phyloP scores from a whole-genome alignment of 2,888 invertebrate genomes.

The Empis livida region DNA sequence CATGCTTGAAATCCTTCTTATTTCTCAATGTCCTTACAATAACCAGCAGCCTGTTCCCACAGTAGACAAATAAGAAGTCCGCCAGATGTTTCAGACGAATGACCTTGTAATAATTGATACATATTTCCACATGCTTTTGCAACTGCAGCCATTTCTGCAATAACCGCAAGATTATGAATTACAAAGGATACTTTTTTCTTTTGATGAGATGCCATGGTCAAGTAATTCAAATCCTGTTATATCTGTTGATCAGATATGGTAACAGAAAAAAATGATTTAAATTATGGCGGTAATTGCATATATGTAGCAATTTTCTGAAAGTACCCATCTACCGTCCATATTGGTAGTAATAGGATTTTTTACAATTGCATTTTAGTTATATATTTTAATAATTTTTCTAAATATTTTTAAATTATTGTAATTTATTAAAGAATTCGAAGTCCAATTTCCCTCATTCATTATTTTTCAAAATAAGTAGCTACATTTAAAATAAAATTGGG shows the following conservation, averaged over 20 bases:
- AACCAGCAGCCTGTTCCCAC: slow-evolving; percentile 85
- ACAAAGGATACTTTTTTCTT: slow-evolving; percentile 76
- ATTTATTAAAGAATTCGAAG: too few relatives aligned
- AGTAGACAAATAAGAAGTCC: slow-evolving; percentile 88
- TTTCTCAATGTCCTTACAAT: slow-evolving; percentile 90
- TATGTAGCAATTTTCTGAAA: too few relatives aligned
- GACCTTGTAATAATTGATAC: slow-evolving; percentile 70
- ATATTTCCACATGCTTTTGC: slow-evolving; percentile 74
- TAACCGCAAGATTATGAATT: slow-evolving; percentile 77
- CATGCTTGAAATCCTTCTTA: slow-evolving; percentile 92
- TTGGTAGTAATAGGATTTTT: too few relatives aligned
- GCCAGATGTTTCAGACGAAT: slow-evolving; percentile 73
- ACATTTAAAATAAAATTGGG: too few relatives aligned
- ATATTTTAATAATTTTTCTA: too few relatives aligned
- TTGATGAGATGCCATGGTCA: slow-evolving; percentile 73
- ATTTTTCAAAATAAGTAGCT: too few relatives aligned
- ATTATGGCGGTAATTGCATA: too few relatives aligned
- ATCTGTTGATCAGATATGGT: slow-evolving; percentile 82
- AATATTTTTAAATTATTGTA: too few relatives aligned
- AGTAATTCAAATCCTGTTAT: slow-evolving; percentile 73
- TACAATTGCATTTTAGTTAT: too few relatives aligned
- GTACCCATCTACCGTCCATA: too few relatives aligned
- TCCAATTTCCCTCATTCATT: too few relatives aligned
- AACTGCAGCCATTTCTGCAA: slow-evolving; percentile 76
- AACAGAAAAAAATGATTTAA: too few relatives aligned